These are phyloP conservation scores for Pyrocephalus nanus DNA, from an alignment of 2,797 vertebrate species.

Conservation along the genomic window DNA sequence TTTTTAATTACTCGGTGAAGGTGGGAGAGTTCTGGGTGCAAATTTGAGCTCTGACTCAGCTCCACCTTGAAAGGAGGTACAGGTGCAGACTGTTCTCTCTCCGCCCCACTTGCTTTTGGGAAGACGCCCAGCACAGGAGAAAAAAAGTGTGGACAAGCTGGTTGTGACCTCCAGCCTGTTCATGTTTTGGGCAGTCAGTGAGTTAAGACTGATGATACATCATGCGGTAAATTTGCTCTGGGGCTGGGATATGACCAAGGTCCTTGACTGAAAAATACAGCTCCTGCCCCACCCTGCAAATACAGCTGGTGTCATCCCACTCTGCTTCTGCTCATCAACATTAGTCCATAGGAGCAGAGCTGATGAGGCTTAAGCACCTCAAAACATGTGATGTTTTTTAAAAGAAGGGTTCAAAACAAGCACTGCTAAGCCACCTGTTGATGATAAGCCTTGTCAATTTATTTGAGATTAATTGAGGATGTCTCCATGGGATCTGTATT, in stretches of 20 bases:
- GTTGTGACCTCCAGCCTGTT: neutral
- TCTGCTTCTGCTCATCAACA: neutral
- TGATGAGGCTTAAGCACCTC: neutral
- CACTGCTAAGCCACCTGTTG: neutral
- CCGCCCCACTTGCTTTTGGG: neutral
- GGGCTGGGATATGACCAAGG: neutral
- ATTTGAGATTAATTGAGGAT: neutral
- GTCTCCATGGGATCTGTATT: neutral
- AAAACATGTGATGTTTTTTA: neutral
- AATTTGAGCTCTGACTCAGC: constrained; percentile 15
- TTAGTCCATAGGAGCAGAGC: neutral
- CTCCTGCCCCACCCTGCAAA: neutral
- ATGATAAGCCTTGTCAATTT: neutral
- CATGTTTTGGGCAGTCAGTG: no score
- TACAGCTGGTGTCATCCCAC: neutral
- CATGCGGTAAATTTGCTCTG: neutral
- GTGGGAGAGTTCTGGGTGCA: neutral
- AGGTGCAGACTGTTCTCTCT: neutral
- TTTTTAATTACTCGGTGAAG: neutral
- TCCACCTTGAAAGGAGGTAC: neutral
- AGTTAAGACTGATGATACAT: rapidly evolving
- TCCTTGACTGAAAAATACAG: neutral
- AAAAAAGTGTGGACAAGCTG: neutral
- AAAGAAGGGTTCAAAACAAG: neutral
- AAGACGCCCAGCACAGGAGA: neutral